A percentile compares a stretch with the other conserved stretches of the same genome.
Evolutionary conservation across 2,888 invertebrate species (phyloP).

Genomic region (Lepidochrysops patricia): DNA sequence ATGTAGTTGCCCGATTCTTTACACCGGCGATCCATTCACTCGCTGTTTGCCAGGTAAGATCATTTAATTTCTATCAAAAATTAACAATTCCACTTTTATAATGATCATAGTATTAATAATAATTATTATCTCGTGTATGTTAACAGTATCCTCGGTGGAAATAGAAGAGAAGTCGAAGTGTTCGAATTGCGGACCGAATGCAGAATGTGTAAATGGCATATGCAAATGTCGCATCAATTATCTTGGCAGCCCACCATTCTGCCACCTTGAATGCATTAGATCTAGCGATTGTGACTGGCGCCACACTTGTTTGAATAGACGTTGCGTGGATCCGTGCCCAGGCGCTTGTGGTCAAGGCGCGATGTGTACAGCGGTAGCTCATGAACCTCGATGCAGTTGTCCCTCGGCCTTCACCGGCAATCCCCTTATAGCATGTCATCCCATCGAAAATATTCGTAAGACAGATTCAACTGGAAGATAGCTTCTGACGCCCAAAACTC

Average conservation of each 20-base stretch:
- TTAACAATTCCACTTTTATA: too few species aligned
- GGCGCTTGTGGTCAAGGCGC: constrained; percentile 84
- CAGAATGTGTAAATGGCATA: constrained; percentile 79
- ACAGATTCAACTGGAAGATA: constrained; percentile 56
- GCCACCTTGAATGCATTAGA: constrained; percentile 81
- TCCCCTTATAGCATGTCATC: constrained; percentile 81
- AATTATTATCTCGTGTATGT: constrained; percentile 17
- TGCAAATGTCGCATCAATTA: constrained; percentile 80
- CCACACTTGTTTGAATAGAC: constrained; percentile 80
- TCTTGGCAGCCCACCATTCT: constrained; percentile 83
- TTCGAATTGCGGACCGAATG: constrained; percentile 83
- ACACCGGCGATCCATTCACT: constrained; percentile 84
- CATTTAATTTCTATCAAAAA: not conserved
- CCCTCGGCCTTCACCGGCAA: constrained; percentile 80
- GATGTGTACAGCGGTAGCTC: constrained; percentile 80
- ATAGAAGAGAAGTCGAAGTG: constrained; percentile 72
- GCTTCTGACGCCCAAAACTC: constrained; percentile 32
- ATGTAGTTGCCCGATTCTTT: constrained; percentile 80
- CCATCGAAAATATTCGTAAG: constrained; percentile 67
- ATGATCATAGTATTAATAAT: not conserved
- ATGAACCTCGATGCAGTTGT: constrained; percentile 82
- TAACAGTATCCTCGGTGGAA: constrained; percentile 42
- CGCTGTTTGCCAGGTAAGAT: constrained; percentile 76
- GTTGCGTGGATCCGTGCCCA: constrained; percentile 83
- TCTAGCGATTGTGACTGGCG: constrained; percentile 82